Conservation (phyloP, 1,140 invertebrate genomes). For the Drosophila baimaii region DNA sequence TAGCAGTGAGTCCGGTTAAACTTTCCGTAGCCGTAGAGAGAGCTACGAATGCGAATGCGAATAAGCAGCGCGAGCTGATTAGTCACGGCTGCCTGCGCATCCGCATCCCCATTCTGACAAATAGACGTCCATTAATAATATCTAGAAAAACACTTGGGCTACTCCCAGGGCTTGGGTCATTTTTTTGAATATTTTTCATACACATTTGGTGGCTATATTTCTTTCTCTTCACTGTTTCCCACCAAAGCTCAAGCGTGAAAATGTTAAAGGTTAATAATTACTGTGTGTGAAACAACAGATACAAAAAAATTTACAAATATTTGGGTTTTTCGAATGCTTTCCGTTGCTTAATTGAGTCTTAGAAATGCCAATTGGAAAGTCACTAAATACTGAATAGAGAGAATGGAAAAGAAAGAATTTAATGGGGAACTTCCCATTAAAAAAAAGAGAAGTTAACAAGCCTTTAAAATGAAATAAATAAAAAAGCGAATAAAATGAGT, state of each 20-base stretch:
- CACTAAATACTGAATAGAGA: conserved; percentile 3
- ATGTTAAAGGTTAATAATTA: conserved; percentile 82
- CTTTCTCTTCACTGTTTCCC: conserved; percentile 44
- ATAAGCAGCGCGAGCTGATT: conserved; percentile 57
- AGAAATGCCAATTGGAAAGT: conserved; percentile 39
- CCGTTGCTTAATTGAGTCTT: conserved; percentile 42
- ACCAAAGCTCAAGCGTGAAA: conserved; percentile 73
- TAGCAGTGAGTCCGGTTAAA: conserved; percentile 62
- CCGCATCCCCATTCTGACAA: conserved; percentile 61
- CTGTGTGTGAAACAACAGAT: conserved; percentile 54
- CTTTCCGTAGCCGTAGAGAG: conserved; percentile 48
- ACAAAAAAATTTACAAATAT: conserved; percentile 59
- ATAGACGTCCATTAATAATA: conserved; percentile 77
- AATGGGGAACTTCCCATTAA: conserved; percentile 33
- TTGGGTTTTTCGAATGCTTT: conserved; percentile 41
- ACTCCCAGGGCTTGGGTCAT: conserved; percentile 19
- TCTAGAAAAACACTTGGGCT: conserved; percentile 31
- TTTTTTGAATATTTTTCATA: conserved; percentile 35
- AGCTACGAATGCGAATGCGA: conserved; percentile 17
- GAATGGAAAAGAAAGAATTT: conserved; percentile 2
- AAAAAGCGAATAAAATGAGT: conserved; percentile 15
- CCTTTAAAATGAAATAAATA: conserved; percentile 20
- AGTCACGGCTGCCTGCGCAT: conserved; percentile 75
- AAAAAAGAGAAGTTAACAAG: neutral
- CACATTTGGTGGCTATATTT: conserved; percentile 27